A percentile compares a stretch with the other conserved stretches of the same genome.
Evolutionary conservation across 1,140 invertebrate species (phyloP).

Genomic region (Cephus cinctus): DNA sequence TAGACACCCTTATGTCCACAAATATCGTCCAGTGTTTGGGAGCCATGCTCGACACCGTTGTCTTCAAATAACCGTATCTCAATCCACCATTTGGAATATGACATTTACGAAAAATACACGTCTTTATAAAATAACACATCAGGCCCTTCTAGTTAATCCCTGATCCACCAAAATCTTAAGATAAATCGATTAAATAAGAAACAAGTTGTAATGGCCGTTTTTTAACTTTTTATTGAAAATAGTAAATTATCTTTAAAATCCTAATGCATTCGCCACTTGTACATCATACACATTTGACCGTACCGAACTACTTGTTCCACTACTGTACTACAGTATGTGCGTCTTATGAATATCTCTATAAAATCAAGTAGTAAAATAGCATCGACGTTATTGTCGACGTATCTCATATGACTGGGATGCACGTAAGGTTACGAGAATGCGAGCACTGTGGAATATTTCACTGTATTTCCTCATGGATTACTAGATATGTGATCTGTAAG

Average conservation of each 20-base stretch:
- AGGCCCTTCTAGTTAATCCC: background rate
- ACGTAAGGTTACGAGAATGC: too few species aligned
- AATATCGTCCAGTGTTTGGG: slow-evolving; percentile 99
- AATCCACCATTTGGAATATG: slow-evolving; percentile 5
- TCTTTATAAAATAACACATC: slow-evolving; percentile 18
- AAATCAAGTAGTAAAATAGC: too few species aligned
- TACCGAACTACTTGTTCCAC: too few species aligned
- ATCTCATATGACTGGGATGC: too few species aligned
- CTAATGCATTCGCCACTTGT: slow-evolving; percentile 22
- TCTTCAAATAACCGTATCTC: slow-evolving; percentile 75
- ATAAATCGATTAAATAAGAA: background rate
- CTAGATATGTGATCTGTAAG: too few species aligned
- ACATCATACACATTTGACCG: too few species aligned
- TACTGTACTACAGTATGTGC: too few species aligned
- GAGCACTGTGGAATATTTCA: too few species aligned
- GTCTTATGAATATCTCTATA: too few species aligned
- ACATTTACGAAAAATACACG: slow-evolving; percentile 11
- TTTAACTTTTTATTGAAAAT: slow-evolving; percentile 32
- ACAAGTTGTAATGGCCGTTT: slow-evolving; percentile 16
- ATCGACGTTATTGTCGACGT: too few species aligned
- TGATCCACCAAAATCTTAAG: slow-evolving; percentile 12
- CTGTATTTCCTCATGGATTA: too few species aligned
- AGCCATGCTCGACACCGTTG: slow-evolving; percentile 97
- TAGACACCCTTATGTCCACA: slow-evolving; percentile 94
- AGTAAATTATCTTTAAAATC: slow-evolving; percentile 27